Conservation (phyloP, 2,888 invertebrate genomes). For the Mamestra brassicae region DNA sequence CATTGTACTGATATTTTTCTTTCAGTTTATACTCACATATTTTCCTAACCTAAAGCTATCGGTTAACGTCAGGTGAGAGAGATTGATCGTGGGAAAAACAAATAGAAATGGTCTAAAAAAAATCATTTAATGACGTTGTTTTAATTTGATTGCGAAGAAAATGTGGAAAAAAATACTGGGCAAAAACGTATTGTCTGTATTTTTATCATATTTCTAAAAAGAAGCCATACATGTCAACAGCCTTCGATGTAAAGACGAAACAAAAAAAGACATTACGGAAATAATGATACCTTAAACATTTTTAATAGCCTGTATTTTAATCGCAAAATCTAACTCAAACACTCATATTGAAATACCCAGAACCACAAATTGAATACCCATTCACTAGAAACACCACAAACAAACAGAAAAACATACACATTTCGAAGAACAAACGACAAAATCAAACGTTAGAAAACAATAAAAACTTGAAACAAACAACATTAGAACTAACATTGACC, state of each 20-base stretch:
- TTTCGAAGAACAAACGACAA: slow-evolving; percentile 55
- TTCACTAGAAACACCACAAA: slow-evolving; percentile 28
- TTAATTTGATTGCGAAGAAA: background rate
- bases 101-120: background rate
- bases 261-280: background rate
- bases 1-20: no score
- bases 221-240: background rate
- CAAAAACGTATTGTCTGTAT: background rate
- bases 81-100: slow-evolving; percentile 23
- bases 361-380: slow-evolving; percentile 39
- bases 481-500: slow-evolving; percentile 70
- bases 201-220: background rate
- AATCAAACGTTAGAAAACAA: slow-evolving; percentile 46
- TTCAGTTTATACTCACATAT: no score
- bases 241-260: background rate
- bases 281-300: background rate
- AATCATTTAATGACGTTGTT: background rate
- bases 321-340: slow-evolving; percentile 27
- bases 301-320: background rate
- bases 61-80: slow-evolving; percentile 3
- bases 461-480: slow-evolving; percentile 63
- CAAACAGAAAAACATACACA: slow-evolving; percentile 47
- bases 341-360: slow-evolving; percentile 17
- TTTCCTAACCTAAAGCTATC: background rate
- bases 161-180: no score